Evolutionary conservation across 1,140 invertebrate genomes (phyloP).

Genomic region (Bradysia coprophila): DNA sequence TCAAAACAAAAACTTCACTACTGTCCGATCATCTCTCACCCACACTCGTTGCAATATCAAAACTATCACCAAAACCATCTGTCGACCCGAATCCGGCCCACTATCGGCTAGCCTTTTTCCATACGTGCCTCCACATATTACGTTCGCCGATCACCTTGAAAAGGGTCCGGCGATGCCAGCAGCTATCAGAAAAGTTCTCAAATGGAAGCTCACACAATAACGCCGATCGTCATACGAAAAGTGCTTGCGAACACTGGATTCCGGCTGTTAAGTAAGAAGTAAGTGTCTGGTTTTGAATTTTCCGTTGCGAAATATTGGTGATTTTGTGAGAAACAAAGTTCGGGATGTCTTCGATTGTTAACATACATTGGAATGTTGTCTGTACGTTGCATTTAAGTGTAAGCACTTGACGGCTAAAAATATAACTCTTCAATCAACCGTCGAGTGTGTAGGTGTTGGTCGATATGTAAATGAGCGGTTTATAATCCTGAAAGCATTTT

Average conservation of each 20-base stretch:
- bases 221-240: constrained; percentile 64
- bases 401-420: too few relatives aligned
- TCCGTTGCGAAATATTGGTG: too few relatives aligned
- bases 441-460: too few relatives aligned
- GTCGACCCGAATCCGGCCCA: constrained; percentile 16
- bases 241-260: constrained; percentile 71
- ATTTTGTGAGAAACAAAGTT: too few relatives aligned
- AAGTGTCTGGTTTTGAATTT: too few relatives aligned
- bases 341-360: too few relatives aligned
- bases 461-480: too few relatives aligned
- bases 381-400: too few relatives aligned
- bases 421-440: too few relatives aligned
- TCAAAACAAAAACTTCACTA: too few relatives aligned
- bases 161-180: constrained; percentile 39
- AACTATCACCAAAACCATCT: background rate
- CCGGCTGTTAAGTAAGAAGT: constrained; percentile 60
- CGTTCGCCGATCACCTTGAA: constrained; percentile 58
- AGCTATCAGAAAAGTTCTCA: constrained; percentile 52
- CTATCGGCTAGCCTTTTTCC: constrained; percentile 59
- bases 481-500: too few relatives aligned
- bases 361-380: too few relatives aligned
- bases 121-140: constrained; percentile 74
- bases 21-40: background rate
- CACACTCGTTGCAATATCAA: background rate
- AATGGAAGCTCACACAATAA: constrained; percentile 84